Percentiles rank a stretch among this genome's conserved stretches.
Evolutionary conservation across 2,888 invertebrate species (phyloP).

Genomic region (Leptura quadrifasciata): DNA sequence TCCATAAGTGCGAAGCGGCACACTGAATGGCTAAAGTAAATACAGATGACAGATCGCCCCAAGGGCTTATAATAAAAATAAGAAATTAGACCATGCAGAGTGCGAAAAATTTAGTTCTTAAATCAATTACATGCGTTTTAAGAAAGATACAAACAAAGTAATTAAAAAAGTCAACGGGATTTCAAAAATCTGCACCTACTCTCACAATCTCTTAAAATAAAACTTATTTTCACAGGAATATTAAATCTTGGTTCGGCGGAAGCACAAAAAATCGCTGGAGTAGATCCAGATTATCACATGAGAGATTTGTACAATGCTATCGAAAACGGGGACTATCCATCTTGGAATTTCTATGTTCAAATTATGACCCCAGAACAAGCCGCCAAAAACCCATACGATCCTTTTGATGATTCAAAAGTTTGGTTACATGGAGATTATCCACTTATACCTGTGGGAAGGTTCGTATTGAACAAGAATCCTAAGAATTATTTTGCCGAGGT

Average conservation of each 20-base stretch:
- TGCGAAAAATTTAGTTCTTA: too few relatives aligned
- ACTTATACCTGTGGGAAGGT: conserved; percentile 89
- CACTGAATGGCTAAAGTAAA: too few relatives aligned
- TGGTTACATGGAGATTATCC: conserved; percentile 94
- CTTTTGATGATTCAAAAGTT: conserved; percentile 94
- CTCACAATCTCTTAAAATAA: too few relatives aligned
- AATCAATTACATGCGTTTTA: too few relatives aligned
- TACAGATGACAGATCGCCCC: too few relatives aligned
- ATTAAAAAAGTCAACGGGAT: too few relatives aligned
- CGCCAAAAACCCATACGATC: conserved; percentile 87
- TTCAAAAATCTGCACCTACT: too few relatives aligned
- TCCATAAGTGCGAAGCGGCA: too few relatives aligned
- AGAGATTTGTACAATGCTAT: conserved; percentile 95
- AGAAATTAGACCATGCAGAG: too few relatives aligned
- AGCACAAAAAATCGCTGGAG: conserved; percentile 82
- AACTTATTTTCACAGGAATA: too few relatives aligned
- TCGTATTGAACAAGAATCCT: conserved; percentile 92
- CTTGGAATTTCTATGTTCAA: conserved; percentile 90
- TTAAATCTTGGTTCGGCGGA: conserved; percentile 79
- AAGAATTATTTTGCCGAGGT: conserved; percentile 95
- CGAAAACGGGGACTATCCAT: conserved; percentile 81
- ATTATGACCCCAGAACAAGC: conserved; percentile 93
- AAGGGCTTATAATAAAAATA: too few relatives aligned
- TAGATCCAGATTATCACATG: conserved; percentile 92
- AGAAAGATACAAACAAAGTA: too few relatives aligned